Evolutionary conservation across 1,140 invertebrate genomes (phyloP).

Genomic region (Sitodiplosis mosellana): DNA sequence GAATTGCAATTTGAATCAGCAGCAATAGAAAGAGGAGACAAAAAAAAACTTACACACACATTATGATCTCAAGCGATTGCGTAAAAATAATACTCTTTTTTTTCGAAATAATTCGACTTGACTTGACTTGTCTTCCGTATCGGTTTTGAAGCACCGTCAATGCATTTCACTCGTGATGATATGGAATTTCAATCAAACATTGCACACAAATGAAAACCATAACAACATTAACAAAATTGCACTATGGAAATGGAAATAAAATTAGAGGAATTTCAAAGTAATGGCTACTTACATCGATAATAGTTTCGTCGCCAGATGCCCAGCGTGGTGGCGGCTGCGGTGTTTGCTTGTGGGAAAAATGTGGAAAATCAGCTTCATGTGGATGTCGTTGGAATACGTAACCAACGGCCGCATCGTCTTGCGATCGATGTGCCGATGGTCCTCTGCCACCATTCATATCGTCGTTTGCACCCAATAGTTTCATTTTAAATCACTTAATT

Average conservation of each 20-base stretch:
- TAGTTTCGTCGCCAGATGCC: slow-evolving; percentile 61
- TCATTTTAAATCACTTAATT: background rate
- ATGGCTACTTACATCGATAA: slow-evolving; percentile 42
- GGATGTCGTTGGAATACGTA: slow-evolving; percentile 71
- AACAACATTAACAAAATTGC: too few species aligned
- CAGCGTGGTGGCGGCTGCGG: slow-evolving; percentile 31
- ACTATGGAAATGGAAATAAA: background rate
- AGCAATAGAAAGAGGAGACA: too few species aligned
- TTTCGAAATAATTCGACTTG: too few species aligned
- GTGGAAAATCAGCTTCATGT: slow-evolving; percentile 50
- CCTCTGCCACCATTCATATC: slow-evolving; percentile 20
- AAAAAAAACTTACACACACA: too few species aligned
- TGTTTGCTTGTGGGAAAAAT: slow-evolving; percentile 41
- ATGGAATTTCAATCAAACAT: too few species aligned
- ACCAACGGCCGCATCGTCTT: slow-evolving; percentile 72
- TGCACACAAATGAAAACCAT: too few species aligned
- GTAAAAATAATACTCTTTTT: too few species aligned
- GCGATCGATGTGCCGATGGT: slow-evolving; percentile 31
- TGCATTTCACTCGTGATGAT: too few species aligned
- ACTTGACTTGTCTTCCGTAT: too few species aligned
- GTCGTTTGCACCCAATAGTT: slow-evolving; percentile 7
- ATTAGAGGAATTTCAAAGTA: background rate
- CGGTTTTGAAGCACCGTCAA: too few species aligned
- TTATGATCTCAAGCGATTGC: too few species aligned
- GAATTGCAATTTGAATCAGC: too few species aligned